Conservation (phyloP, 92 coral and sea anemone genomes). For the Micromussa lordhowensis region DNA sequence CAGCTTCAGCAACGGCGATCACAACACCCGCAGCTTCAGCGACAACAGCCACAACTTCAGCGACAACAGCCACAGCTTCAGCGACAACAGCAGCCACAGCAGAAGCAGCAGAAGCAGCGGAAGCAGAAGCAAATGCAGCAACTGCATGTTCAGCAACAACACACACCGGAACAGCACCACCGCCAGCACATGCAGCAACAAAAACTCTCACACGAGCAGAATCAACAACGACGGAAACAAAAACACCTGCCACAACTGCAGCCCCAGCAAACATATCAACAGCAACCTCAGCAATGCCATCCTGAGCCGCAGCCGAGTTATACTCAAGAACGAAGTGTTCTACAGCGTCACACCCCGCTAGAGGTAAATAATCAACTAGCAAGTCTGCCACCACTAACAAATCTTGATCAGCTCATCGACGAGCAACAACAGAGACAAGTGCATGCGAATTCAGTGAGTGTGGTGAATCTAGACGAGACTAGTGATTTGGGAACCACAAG, state of each 20-base stretch:
- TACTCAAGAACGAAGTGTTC: not conserved
- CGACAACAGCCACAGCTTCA: not conserved
- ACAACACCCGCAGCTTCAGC: not conserved
- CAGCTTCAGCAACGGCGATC: not conserved
- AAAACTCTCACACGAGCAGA: too few relatives aligned
- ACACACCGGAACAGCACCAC: too few relatives aligned
- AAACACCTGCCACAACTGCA: too few relatives aligned
- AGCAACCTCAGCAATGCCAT: not conserved
- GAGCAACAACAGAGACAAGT: constrained; percentile 17
- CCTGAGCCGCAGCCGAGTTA: not conserved
- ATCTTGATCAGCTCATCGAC: constrained; percentile 3
- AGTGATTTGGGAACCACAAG: not conserved
- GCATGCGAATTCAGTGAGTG: not conserved
- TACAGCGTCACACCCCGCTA: not conserved
- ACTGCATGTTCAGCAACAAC: too few relatives aligned
- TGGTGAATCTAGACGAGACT: not conserved
- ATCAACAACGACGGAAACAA: too few relatives aligned
- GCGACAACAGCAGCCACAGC: not conserved
- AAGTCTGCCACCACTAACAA: not conserved
- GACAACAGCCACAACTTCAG: not conserved
- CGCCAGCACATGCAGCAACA: too few relatives aligned
- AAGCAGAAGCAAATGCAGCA: not conserved
- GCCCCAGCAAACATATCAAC: not conserved
- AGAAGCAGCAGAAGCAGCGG: not conserved
- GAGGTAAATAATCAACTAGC: not conserved